phyloP scores from a whole-genome alignment of 2,888 invertebrate species.

The Athrips mouffetella region DNA sequence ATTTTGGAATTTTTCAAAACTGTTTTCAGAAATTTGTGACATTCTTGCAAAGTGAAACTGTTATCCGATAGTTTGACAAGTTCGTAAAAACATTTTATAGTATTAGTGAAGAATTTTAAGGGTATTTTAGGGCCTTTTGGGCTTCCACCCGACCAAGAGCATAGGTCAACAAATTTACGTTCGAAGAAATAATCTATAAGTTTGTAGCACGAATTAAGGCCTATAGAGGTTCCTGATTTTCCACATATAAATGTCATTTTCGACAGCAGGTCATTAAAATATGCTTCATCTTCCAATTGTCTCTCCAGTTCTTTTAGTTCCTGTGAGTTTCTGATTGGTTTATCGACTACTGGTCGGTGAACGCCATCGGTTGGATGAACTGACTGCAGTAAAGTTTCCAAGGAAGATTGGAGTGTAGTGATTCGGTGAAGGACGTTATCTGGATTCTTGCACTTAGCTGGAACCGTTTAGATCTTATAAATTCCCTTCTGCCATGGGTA shows the following conservation, averaged over 20 bases:
- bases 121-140: not conserved
- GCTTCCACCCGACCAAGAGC: not conserved
- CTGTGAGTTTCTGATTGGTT: not conserved
- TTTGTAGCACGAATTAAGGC: not conserved
- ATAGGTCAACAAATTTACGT: not conserved
- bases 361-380: not conserved
- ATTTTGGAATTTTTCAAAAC: not conserved
- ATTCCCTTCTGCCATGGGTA: too few relatives aligned
- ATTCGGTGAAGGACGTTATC: not conserved
- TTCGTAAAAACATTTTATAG: conserved; percentile 1
- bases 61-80: not conserved
- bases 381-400: not conserved
- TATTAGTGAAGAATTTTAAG: not conserved
- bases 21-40: not conserved
- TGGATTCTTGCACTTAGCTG: too few relatives aligned
- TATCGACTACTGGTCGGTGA: not conserved
- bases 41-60: not conserved
- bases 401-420: not conserved
- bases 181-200: not conserved
- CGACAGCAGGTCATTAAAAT: not conserved
- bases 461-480: too few relatives aligned
- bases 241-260: not conserved
- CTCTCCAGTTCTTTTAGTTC: not conserved
- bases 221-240: not conserved
- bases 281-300: not conserved